These are phyloP conservation scores for Drusus annulatus DNA, from an alignment of 1,140 invertebrate species.

Conservation along the genomic window DNA sequence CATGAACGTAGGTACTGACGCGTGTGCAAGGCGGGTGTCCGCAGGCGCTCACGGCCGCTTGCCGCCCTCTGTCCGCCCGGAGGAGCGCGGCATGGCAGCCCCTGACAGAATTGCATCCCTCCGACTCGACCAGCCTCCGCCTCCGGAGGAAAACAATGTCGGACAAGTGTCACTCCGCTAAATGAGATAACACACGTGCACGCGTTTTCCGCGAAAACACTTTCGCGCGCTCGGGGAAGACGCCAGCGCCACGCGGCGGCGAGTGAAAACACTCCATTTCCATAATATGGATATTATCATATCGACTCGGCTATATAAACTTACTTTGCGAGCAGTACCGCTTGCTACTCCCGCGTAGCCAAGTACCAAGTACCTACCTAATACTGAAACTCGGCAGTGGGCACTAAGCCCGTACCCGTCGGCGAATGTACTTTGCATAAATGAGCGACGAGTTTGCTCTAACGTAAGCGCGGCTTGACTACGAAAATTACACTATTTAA, in stretches of 20 bases:
- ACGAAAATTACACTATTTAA: background rate
- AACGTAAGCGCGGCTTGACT: no score
- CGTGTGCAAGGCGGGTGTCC: background rate
- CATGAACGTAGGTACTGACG: slow-evolving; percentile 2
- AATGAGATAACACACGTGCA: slow-evolving; percentile 45
- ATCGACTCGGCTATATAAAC: slow-evolving; percentile 27
- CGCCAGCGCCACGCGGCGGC: slow-evolving; percentile 32
- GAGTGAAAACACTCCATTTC: slow-evolving; percentile 28
- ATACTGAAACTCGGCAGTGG: no score
- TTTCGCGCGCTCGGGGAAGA: slow-evolving; percentile 26
- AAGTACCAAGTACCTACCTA: no score
- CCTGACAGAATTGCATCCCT: slow-evolving; percentile 39
- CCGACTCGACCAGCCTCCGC: slow-evolving; percentile 22
- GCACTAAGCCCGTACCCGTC: no score
- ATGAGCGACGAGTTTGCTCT: no score
- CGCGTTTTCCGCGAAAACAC: slow-evolving; percentile 43
- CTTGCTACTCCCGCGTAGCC: no score
- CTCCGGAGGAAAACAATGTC: slow-evolving; percentile 47
- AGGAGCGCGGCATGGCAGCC: slow-evolving; percentile 41
- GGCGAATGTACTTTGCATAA: no score
- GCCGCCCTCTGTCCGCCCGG: slow-evolving; percentile 21
- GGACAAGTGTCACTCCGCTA: slow-evolving; percentile 46
- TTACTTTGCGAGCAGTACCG: background rate
- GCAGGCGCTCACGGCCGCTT: background rate
- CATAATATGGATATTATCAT: slow-evolving; percentile 31